Conservation (phyloP, 2,888 invertebrate species). For the Anthrax anthrax region DNA sequence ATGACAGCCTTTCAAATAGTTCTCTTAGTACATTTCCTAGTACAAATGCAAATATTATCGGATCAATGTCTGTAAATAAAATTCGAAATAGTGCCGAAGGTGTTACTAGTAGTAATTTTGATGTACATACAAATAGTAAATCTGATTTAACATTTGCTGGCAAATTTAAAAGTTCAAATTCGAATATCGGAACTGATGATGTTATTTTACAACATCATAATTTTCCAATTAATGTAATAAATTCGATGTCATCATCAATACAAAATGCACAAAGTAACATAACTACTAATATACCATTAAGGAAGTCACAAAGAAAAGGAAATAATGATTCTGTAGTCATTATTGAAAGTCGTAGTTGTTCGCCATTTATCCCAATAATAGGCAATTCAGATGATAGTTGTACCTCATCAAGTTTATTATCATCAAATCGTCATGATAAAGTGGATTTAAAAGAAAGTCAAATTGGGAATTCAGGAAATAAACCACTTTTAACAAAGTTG, state of each 20-base stretch:
- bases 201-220: background rate
- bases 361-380: conserved; percentile 6
- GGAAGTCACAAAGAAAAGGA: background rate
- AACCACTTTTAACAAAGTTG: no score
- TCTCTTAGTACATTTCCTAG: conserved; percentile 23
- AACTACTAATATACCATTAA: background rate
- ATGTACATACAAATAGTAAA: conserved; percentile 2
- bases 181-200: no score
- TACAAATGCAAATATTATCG: background rate
- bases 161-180: conserved; percentile 20
- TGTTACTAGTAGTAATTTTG: background rate
- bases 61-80: background rate
- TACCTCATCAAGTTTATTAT: conserved; percentile 4
- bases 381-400: conserved; percentile 6
- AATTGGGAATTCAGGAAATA: no score
- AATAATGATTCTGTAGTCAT: conserved; percentile 4
- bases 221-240: no score
- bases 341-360: conserved; percentile 11
- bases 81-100: background rate
- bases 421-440: conserved; percentile 18
- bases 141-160: conserved; percentile 29
- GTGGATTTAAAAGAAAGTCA: no score
- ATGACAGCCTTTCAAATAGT: conserved; percentile 19
- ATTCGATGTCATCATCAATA: background rate
- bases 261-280: background rate